Percentiles rank a stretch among this genome's conserved stretches.
Conservation (phyloP, 2,797 vertebrate species). For the Liasis olivaceus region DNA sequence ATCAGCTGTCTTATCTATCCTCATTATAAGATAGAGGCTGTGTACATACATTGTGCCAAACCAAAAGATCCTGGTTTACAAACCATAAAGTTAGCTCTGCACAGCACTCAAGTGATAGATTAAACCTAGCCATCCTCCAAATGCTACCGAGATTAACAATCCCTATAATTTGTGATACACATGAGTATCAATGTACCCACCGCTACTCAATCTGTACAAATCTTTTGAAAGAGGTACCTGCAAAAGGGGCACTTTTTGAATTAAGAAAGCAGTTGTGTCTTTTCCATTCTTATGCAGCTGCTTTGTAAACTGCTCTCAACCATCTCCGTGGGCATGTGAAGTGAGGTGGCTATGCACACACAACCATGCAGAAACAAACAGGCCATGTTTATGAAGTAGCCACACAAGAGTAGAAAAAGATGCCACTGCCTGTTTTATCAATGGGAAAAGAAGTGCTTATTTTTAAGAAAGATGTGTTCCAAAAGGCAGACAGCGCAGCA, state of each 20-base stretch:
- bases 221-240: not conserved
- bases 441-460: not conserved
- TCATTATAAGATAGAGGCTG: not conserved
- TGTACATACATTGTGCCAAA: not conserved
- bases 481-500: not conserved
- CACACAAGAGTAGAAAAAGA: not conserved
- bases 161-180: not conserved
- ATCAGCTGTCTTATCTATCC: not conserved
- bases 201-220: not conserved
- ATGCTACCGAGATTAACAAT: not conserved
- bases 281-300: not conserved
- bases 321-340: not conserved
- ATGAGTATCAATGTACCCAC: not conserved
- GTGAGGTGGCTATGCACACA: too few species aligned
- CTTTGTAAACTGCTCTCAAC: not conserved
- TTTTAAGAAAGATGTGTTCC: not conserved
- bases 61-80: not conserved
- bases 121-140: not conserved
- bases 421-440: not conserved
- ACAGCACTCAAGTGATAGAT: not conserved
- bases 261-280: not conserved
- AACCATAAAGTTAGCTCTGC: not conserved
- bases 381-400: not conserved
- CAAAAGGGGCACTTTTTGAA: not conserved
- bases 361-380: not conserved